phyloP scores from a whole-genome alignment of 2,113 vertebrate genomes.

The Malurus alboscapulatus region DNA sequence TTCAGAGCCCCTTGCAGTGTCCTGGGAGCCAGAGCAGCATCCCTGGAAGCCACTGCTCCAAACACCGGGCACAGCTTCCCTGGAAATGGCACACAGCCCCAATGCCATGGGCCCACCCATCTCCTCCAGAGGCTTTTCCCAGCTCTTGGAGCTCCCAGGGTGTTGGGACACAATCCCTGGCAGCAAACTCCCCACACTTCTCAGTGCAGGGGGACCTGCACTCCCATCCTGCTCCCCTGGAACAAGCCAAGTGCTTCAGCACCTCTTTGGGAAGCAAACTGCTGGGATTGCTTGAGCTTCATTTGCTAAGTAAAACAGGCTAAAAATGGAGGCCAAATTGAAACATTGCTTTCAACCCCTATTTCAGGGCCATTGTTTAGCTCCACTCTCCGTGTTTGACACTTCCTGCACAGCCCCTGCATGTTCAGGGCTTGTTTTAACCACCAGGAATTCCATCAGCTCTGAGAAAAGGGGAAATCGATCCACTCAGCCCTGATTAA shows the following conservation, averaged over 20 bases:
- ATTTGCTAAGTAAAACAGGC: background rate
- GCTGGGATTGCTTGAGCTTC: background rate
- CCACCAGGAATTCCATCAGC: background rate
- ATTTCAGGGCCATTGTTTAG: background rate
- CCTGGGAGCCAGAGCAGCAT: fast-evolving
- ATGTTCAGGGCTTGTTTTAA: fast-evolving
- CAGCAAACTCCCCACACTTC: fast-evolving
- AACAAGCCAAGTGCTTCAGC: fast-evolving
- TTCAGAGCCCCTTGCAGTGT: background rate
- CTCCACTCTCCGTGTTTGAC: fast-evolving
- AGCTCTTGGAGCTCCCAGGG: fast-evolving
- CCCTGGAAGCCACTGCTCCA: fast-evolving
- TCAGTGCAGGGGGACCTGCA: fast-evolving
- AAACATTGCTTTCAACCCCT: background rate
- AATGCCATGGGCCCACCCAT: fast-evolving
- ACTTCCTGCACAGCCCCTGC: fast-evolving
- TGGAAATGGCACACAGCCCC: background rate
- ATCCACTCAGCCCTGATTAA: background rate
- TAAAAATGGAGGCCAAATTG: background rate
- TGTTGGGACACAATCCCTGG: background rate
- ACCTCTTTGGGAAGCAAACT: fast-evolving
- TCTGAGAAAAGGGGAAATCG: background rate
- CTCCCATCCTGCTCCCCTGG: fast-evolving
- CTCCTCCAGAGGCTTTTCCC: background rate
- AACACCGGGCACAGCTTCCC: background rate